These are phyloP conservation scores for Etheostoma spectabile DNA, from an alignment of 2,113 vertebrate genomes.

Conservation along the genomic window DNA sequence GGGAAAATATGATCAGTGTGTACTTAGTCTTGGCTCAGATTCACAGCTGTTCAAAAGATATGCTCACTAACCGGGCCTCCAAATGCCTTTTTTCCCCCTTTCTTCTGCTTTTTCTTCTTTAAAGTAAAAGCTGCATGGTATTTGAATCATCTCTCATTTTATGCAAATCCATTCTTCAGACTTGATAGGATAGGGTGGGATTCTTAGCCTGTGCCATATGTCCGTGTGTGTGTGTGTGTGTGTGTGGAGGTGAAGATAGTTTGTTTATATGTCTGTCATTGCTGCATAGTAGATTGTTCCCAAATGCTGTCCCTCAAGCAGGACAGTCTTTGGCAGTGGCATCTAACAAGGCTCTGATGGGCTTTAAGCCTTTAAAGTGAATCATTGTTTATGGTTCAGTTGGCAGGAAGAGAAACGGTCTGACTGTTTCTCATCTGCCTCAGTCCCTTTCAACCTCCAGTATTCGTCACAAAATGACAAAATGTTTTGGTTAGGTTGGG, in stretches of 20 bases:
- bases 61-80: constrained; percentile 43
- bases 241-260: constrained; percentile 26
- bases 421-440: constrained; percentile 65
- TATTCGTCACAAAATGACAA: constrained; percentile 31
- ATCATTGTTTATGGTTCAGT: constrained; percentile 69
- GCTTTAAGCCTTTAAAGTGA: constrained; percentile 58
- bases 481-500: constrained; percentile 36
- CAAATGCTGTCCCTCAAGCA: constrained; percentile 60
- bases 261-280: constrained; percentile 68
- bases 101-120: constrained; percentile 31
- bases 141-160: constrained; percentile 44
- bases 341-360: constrained; percentile 47
- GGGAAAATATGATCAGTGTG: constrained; percentile 80
- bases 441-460: constrained; percentile 24
- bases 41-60: constrained; percentile 82
- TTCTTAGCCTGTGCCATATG: constrained; percentile 11
- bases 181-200: constrained; percentile 10
- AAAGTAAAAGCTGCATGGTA: constrained; percentile 55
- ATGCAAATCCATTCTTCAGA: constrained; percentile 31
- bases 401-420: constrained; percentile 48
- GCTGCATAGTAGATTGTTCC: constrained; percentile 39
- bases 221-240: constrained; percentile 1
- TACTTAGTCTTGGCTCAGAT: constrained; percentile 60
- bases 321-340: constrained; percentile 60
- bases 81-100: constrained; percentile 2